phyloP scores from a whole-genome alignment of 2,888 invertebrate genomes.

The Lepeophtheirus nordmannii region DNA sequence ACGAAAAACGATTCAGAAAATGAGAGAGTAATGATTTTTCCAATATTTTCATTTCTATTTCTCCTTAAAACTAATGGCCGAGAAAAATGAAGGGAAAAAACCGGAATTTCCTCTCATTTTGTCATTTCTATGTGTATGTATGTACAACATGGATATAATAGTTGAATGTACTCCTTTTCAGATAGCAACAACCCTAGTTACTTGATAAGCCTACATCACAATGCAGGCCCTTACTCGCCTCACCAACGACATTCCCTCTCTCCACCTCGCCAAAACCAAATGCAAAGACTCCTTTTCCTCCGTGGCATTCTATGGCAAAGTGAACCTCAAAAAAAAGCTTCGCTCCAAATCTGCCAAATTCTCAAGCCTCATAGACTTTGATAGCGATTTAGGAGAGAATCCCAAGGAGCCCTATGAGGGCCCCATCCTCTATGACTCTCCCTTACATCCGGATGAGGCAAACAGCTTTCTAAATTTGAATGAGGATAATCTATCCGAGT shows the following conservation, averaged over 20 bases:
- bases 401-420: neutral
- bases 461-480: neutral
- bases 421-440: neutral
- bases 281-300: conserved; percentile 1
- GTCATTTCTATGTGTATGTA: too few species aligned
- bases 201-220: neutral
- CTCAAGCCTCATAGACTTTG: conserved; percentile 7
- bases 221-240: neutral
- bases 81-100: too few species aligned
- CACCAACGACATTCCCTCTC: neutral
- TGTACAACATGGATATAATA: too few species aligned
- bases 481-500: neutral
- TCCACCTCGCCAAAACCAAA: neutral
- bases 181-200: too few species aligned
- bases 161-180: too few species aligned
- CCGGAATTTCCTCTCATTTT: too few species aligned
- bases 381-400: neutral
- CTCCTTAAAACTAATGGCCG: too few species aligned
- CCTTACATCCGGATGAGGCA: neutral
- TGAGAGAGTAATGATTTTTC: too few species aligned
- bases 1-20: too few species aligned
- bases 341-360: neutral
- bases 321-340: neutral
- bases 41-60: too few species aligned
- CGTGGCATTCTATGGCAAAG: neutral